These are phyloP conservation scores for Lepidocolaptes lacrymiger DNA, from an alignment of 2,797 vertebrate genomes.

Conservation along the genomic window DNA sequence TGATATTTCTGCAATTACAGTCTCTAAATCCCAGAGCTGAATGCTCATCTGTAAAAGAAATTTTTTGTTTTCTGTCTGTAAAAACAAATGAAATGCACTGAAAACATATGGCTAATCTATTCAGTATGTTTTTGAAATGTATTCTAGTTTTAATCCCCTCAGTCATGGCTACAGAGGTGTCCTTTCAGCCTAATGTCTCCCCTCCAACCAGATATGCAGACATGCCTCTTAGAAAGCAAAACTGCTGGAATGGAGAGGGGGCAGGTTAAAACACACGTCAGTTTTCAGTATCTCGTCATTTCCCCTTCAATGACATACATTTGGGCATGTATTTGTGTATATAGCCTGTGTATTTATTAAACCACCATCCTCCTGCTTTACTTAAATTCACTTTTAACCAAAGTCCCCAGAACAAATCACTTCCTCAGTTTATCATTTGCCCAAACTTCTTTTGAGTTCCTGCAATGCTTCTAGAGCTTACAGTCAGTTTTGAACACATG, in stretches of 20 bases:
- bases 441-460: neutral
- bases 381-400: neutral
- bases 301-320: neutral
- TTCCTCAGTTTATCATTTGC: neutral
- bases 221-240: conserved; percentile 45
- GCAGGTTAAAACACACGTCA: neutral
- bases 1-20: conserved; percentile 33
- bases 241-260: neutral
- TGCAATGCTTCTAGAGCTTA: neutral
- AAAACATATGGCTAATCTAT: conserved; percentile 57
- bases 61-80: conserved; percentile 23
- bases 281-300: neutral
- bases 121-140: conserved; percentile 54
- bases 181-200: conserved; percentile 63
- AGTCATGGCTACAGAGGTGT: conserved; percentile 48
- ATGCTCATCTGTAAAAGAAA: conserved; percentile 22
- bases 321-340: neutral
- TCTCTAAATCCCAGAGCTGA: conserved; percentile 12
- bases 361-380: neutral
- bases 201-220: conserved; percentile 67
- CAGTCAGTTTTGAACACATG: neutral
- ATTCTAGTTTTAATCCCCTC: conserved; percentile 37
- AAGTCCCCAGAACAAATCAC: neutral
- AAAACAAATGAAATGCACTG: conserved; percentile 29
- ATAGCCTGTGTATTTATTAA: neutral